Conservation (phyloP, 2,888 invertebrate genomes). For the Esperia sulphurella region DNA sequence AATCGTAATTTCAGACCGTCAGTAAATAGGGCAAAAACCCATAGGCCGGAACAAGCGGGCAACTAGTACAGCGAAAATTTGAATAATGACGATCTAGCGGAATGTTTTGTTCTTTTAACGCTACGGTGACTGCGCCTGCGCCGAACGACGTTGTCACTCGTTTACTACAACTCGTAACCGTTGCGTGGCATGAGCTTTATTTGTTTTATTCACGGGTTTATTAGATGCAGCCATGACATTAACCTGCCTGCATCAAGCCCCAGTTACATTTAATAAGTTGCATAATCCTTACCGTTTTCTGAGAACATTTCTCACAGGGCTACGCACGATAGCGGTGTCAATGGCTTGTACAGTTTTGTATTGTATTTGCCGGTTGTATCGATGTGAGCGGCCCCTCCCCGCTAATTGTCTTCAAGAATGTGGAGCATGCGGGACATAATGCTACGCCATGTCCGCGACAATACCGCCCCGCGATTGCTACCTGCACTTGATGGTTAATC, state of each 20-base stretch:
- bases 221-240: too few species aligned
- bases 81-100: conserved; percentile 77
- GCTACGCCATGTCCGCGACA: conserved; percentile 18
- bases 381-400: conserved; percentile 19
- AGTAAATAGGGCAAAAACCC: conserved; percentile 71
- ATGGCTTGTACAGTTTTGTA: conserved; percentile 5
- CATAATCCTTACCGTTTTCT: not conserved
- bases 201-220: not conserved
- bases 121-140: conserved; percentile 57
- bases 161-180: conserved; percentile 31
- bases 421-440: conserved; percentile 69
- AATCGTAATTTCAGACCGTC: conserved; percentile 73
- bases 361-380: conserved; percentile 1
- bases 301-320: not conserved
- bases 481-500: conserved; percentile 28
- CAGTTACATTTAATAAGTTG: not conserved
- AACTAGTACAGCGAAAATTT: conserved; percentile 76
- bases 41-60: conserved; percentile 75
- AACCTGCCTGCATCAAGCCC: not conserved
- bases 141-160: conserved; percentile 28
- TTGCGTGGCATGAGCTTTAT: conserved; percentile 26
- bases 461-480: conserved; percentile 9
- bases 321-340: conserved; percentile 1
- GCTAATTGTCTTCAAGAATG: conserved; percentile 43
- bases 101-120: conserved; percentile 65